Percentiles rank a stretch among this genome's conserved stretches.
These are phyloP conservation scores for Dryomyza anilis DNA, from an alignment of 2,888 invertebrate species.

Conservation along the genomic window DNA sequence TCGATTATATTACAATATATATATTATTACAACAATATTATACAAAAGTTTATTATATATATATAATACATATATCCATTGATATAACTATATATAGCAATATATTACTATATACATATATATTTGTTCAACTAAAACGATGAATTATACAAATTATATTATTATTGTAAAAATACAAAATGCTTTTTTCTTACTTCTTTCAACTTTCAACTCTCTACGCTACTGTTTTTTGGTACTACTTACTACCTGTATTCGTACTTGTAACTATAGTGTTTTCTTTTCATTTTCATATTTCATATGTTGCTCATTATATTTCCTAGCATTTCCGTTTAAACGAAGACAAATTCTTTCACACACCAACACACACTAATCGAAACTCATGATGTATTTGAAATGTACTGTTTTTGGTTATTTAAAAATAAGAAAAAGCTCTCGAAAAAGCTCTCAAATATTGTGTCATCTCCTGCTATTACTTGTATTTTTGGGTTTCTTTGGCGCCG, in stretches of 20 bases:
- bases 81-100: slow-evolving; percentile 19
- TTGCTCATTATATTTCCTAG: neutral
- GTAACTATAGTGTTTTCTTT: neutral
- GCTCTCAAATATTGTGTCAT: too few species aligned
- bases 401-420: too few species aligned
- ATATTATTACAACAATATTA: slow-evolving; percentile 16
- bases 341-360: neutral
- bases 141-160: slow-evolving; percentile 47
- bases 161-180: slow-evolving; percentile 46
- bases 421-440: too few species aligned
- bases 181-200: slow-evolving; percentile 30
- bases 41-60: slow-evolving; percentile 18
- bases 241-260: too few species aligned
- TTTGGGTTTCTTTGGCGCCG: neutral
- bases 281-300: neutral
- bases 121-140: slow-evolving; percentile 31
- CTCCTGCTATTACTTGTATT: neutral
- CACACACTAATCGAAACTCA: neutral
- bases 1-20: slow-evolving; percentile 5
- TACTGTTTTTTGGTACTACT: too few species aligned
- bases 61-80: too few species aligned
- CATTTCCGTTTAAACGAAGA: slow-evolving; percentile 1
- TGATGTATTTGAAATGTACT: neutral
- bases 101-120: slow-evolving; percentile 37
- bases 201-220: slow-evolving; percentile 14